Evolutionary conservation across 2,888 invertebrate genomes (phyloP), one percentile per base, ranked within the genome.

Genomic region (Trissoscelio sp.): DNA sequence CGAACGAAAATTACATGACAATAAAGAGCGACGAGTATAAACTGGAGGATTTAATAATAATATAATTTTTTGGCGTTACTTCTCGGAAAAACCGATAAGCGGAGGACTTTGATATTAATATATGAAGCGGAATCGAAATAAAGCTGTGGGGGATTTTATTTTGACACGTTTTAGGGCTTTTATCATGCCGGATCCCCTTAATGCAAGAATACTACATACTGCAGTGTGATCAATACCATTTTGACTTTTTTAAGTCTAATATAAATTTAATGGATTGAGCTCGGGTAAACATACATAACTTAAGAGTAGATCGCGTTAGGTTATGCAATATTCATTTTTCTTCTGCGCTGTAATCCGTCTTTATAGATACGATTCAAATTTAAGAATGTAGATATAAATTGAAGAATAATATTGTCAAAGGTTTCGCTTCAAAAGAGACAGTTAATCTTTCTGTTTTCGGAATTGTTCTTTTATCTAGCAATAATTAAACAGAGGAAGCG

Each of bases 401-500:
- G 39, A 51, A 34, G 28, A 39, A 31, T 42, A 16, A 67, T 67
- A n/a, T n/a, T n/a, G n/a, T n/a, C n/a, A n/a, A 42, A 14, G 16
- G 12, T 16, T 14, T 28, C 12, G n/a, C 42, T 60, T 14, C 24
- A 42, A 22, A 12, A 16, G 12, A 28, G 2, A 64, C 24, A 3
- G 24, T 53, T 53, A 20, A 53, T 42, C 53, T 53, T 28, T 2
- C 14, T 39, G 37, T 66, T n/a, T 55, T 55, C 28, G 3, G 20
- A 31, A 67, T 67, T 44, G 22, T 42, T 14, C 24, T 67, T 51
- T 57, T 44, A 66, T 75, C 37, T 42, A 69, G 69, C 28, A 77
- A 81, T 81, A 77, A 77, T 79, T 78, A 79, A 72, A 72, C 80
- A 48, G 74, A 77, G 69, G 73, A 79, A 83, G 66, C 62, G 55